These are phyloP conservation scores for Bellardia pandia DNA, from an alignment of 2,888 invertebrate genomes.

Conservation along the genomic window DNA sequence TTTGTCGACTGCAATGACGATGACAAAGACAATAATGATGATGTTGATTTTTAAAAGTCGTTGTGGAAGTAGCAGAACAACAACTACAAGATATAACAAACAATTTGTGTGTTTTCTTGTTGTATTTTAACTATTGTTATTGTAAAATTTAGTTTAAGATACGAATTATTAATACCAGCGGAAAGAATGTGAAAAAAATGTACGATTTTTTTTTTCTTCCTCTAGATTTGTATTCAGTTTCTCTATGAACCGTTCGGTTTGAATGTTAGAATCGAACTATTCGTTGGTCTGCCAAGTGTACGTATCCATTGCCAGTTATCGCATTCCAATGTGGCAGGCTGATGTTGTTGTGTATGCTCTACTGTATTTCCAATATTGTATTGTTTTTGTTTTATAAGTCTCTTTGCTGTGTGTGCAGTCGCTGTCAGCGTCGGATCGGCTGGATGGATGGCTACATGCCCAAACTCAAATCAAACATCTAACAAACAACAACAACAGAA, in stretches of 20 bases:
- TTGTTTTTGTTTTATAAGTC: conserved; percentile 44
- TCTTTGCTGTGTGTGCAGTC: conserved; percentile 39
- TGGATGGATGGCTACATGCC: not conserved
- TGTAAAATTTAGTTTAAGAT: conserved; percentile 21
- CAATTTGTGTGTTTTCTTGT: not conserved
- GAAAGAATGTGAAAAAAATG: conserved; percentile 34
- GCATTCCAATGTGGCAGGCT: conserved; percentile 58
- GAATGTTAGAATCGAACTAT: conserved; percentile 84
- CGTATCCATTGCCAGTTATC: conserved; percentile 68
- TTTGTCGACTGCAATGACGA: not conserved
- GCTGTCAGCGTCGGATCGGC: conserved; percentile 12
- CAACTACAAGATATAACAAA: not conserved
- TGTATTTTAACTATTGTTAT: not conserved
- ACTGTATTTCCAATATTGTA: conserved; percentile 46
- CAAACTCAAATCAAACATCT: conserved; percentile 24
- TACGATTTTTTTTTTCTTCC: conserved; percentile 45
- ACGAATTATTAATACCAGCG: conserved; percentile 23
- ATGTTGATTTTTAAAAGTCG: not conserved
- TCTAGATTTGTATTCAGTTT: conserved; percentile 34
- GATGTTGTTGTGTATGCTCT: conserved; percentile 22
- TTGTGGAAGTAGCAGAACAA: not conserved
- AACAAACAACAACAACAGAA: not conserved
- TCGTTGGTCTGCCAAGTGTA: conserved; percentile 73
- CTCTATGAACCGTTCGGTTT: conserved; percentile 82
- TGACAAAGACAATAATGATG: not conserved